Evolutionary conservation across 2,113 vertebrate genomes (phyloP).

Genomic region (Ornithorhynchus anatinus): DNA sequence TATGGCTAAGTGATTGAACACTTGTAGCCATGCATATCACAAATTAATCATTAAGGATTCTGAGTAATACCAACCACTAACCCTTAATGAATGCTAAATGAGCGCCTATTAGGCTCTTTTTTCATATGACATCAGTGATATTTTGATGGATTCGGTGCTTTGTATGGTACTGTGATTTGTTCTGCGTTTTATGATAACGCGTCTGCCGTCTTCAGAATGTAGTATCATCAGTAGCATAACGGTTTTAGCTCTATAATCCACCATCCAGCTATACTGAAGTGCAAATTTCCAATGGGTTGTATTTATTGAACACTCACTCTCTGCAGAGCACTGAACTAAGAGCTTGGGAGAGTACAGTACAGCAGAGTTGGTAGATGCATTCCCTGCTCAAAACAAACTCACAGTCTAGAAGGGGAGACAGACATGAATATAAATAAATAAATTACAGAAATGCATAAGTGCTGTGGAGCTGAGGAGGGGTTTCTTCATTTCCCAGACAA

Average conservation of each 20-base stretch:
- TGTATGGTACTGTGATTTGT: slow-evolving; percentile 17
- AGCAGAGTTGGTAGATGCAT: no score
- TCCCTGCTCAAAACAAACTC: no score
- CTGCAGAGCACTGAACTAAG: no score
- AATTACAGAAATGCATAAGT: no score
- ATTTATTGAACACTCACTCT: no score
- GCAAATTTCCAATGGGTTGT: slow-evolving; percentile 5
- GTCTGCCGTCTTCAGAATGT: neutral
- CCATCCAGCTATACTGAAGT: neutral
- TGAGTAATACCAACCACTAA: slow-evolving; percentile 33
- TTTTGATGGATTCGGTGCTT: slow-evolving; percentile 6
- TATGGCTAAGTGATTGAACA: slow-evolving; percentile 23
- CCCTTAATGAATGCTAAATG: slow-evolving; percentile 40
- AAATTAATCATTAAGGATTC: slow-evolving; percentile 38
- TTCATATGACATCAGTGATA: neutral
- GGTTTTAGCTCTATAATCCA: neutral
- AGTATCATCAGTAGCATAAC: neutral
- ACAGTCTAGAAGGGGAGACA: no score
- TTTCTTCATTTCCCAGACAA: no score
- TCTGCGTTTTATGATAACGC: slow-evolving; percentile 2
- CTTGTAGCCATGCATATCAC: slow-evolving; percentile 23
- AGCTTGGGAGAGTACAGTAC: no score
- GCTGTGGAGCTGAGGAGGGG: no score
- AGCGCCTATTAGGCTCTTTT: slow-evolving; percentile 16
- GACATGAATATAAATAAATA: no score